phyloP scores from a whole-genome alignment of 2,113 vertebrate species.

The Brienomyrus longianalis region DNA sequence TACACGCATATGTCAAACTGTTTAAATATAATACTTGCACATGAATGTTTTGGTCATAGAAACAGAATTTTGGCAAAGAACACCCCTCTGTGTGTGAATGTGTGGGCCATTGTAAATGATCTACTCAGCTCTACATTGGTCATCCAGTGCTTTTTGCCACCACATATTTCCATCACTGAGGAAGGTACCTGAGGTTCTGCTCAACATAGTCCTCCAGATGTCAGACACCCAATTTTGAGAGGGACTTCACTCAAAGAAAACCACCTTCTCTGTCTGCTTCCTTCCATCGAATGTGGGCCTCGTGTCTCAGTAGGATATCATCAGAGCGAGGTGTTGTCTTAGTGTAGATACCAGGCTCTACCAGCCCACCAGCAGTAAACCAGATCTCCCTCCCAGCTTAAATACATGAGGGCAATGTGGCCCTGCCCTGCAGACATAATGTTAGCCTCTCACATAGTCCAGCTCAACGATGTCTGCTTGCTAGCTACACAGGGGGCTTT shows the following conservation, averaged over 20 bases:
- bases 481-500: background rate
- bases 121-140: background rate
- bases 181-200: background rate
- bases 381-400: background rate
- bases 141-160: background rate
- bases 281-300: background rate
- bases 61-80: background rate
- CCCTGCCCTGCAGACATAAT: slow-evolving; percentile 6
- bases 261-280: background rate
- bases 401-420: background rate
- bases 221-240: background rate
- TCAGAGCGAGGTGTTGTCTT: background rate
- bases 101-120: background rate
- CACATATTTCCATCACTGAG: background rate
- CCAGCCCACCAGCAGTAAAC: background rate
- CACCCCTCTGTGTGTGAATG: background rate
- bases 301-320: background rate
- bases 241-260: background rate
- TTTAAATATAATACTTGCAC: background rate
- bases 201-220: background rate
- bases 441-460: background rate
- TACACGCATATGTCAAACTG: background rate
- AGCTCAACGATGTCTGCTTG: background rate
- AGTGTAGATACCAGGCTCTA: background rate
- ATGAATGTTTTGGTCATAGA: background rate